Evolutionary conservation across 2,797 vertebrate genomes (phyloP).

Genomic region (Phaenicophaeus curvirostris): DNA sequence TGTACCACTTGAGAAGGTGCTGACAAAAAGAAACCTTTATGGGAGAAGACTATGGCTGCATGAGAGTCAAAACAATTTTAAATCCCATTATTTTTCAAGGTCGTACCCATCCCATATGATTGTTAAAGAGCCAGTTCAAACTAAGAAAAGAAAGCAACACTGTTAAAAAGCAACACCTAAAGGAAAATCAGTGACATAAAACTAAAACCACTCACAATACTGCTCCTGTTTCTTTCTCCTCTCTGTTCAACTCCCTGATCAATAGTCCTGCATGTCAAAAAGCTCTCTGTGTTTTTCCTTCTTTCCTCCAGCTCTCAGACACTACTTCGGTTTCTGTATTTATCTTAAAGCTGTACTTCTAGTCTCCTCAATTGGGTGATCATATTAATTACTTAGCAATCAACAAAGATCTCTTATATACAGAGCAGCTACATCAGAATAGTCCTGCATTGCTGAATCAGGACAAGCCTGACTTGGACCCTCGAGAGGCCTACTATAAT

Average conservation of each 20-base stretch:
- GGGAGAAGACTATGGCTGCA: neutral
- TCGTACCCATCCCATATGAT: neutral
- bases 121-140: neutral
- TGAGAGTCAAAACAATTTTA: conserved; percentile 1
- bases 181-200: neutral
- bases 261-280: neutral
- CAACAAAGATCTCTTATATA: neutral
- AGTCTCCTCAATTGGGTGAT: neutral
- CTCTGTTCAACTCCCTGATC: neutral
- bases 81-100: conserved; percentile 66
- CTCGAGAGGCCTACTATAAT: rapidly evolving
- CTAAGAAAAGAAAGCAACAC: neutral
- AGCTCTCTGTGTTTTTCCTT: neutral
- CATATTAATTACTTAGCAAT: neutral
- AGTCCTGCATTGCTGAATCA: neutral
- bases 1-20: conserved; percentile 56
- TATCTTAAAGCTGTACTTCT: neutral
- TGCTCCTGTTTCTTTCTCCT: neutral
- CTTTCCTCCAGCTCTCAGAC: neutral
- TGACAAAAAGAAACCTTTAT: conserved; percentile 48
- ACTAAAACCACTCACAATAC: neutral
- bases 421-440: neutral
- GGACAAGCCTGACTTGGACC: neutral
- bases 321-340: neutral
- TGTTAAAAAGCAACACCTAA: neutral